Percentiles rank a stretch among this genome's conserved stretches.
These are phyloP conservation scores for Podocnemis expansa DNA, from an alignment of 2,113 vertebrate genomes.

Conservation along the genomic window DNA sequence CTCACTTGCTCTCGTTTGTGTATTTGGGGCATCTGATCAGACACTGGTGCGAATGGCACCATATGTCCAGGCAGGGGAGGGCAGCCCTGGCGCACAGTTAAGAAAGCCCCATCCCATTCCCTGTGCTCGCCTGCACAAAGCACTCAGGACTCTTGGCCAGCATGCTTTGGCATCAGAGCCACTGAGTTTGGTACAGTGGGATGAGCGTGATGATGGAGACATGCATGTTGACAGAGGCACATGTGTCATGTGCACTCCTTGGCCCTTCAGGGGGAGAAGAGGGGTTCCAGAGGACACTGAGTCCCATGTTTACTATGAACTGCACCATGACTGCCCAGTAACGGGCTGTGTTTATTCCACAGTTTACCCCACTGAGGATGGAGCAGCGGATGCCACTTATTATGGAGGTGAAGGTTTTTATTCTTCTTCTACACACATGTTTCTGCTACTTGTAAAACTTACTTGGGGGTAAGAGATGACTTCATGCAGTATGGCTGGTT, in stretches of 20 bases:
- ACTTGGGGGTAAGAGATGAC: rapidly evolving
- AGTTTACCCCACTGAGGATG: slow-evolving; percentile 71
- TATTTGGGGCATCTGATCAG: neutral
- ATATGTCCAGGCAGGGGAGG: neutral
- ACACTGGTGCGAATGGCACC: neutral
- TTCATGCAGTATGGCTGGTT: rapidly evolving
- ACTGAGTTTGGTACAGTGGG: neutral
- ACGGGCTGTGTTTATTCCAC: slow-evolving; percentile 36
- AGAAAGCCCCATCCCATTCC: neutral
- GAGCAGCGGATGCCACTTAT: slow-evolving; percentile 61
- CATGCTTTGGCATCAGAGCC: neutral
- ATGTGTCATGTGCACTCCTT: neutral
- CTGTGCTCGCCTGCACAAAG: neutral
- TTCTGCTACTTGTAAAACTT: neutral
- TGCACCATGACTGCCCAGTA: neutral
- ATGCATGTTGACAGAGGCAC: rapidly evolving
- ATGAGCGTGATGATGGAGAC: neutral
- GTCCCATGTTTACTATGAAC: neutral
- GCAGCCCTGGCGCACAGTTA: neutral
- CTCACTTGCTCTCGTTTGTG: neutral
- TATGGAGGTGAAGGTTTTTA: slow-evolving; percentile 48
- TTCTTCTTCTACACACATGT: rapidly evolving
- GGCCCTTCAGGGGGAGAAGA: neutral
- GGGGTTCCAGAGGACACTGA: neutral
- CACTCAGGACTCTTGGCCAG: too few relatives aligned